Conservation (phyloP, 2,888 invertebrate species). For the Coleophora flavipennella region DNA sequence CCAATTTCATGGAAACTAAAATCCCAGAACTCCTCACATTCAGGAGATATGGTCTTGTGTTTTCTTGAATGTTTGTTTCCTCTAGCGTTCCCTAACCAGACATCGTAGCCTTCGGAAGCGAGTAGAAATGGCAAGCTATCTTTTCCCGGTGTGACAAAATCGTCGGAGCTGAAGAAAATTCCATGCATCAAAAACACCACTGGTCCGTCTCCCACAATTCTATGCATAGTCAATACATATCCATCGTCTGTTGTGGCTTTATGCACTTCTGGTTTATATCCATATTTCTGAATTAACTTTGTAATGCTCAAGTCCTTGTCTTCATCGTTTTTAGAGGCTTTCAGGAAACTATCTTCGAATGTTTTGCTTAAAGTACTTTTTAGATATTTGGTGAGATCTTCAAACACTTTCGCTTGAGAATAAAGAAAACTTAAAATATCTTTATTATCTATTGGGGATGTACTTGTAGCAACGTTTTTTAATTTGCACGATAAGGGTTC, state of each 20-base stretch:
- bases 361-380: no score
- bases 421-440: no score
- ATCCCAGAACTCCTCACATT: conserved; percentile 66
- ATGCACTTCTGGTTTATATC: conserved; percentile 32
- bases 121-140: conserved; percentile 55
- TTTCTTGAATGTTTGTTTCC: conserved; percentile 78
- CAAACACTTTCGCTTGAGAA: no score
- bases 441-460: no score
- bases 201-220: conserved; percentile 38
- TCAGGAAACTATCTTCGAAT: no score
- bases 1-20: conserved; percentile 81
- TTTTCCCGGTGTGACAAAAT: conserved; percentile 40
- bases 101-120: conserved; percentile 76
- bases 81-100: conserved; percentile 85
- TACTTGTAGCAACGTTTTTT: no score
- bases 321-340: conserved; percentile 14
- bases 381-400: no score
- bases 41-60: conserved; percentile 54
- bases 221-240: conserved; percentile 33
- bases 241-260: conserved; percentile 39
- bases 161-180: conserved; percentile 42
- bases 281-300: conserved; percentile 36
- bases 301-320: conserved; percentile 30
- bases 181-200: conserved; percentile 51
- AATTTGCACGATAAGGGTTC: no score